phyloP scores from a whole-genome alignment of 2,113 vertebrate species.

The Anoplopoma fimbria region DNA sequence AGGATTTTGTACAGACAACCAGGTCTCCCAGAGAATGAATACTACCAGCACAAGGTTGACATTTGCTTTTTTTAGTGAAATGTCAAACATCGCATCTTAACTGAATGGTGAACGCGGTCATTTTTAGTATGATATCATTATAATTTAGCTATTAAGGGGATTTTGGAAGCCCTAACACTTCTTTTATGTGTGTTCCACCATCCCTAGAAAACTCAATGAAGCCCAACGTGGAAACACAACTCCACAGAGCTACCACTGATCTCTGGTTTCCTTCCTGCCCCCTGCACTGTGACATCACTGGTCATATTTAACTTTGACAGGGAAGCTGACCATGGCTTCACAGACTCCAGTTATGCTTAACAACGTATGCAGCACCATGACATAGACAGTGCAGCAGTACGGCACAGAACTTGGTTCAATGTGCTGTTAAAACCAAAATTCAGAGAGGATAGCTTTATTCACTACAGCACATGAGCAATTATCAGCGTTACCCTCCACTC shows the following conservation, averaged over 20 bases:
- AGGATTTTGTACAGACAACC: not conserved
- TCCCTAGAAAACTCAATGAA: not conserved
- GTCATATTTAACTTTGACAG: constrained; percentile 40
- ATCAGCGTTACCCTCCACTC: not conserved
- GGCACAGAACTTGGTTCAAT: not conserved
- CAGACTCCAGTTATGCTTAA: constrained; percentile 19
- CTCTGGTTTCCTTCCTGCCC: not conserved
- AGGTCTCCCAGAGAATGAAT: not conserved
- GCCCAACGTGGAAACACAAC: not conserved
- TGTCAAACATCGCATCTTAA: not conserved
- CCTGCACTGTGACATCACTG: not conserved
- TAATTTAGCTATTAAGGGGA: not conserved
- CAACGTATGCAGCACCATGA: not conserved
- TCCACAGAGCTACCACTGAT: not conserved
- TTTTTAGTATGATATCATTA: not conserved
- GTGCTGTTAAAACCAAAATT: not conserved
- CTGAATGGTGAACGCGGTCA: not conserved
- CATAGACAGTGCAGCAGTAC: constrained; percentile 1
- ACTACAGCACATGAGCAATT: not conserved
- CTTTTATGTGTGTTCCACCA: not conserved
- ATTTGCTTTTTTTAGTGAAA: not conserved
- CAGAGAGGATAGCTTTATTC: not conserved
- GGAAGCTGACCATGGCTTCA: not conserved
- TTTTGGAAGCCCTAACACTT: not conserved
- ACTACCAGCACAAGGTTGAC: not conserved